These are phyloP conservation scores for Unio delphinus DNA, from an alignment of 2,888 invertebrate genomes.

Conservation along the genomic window DNA sequence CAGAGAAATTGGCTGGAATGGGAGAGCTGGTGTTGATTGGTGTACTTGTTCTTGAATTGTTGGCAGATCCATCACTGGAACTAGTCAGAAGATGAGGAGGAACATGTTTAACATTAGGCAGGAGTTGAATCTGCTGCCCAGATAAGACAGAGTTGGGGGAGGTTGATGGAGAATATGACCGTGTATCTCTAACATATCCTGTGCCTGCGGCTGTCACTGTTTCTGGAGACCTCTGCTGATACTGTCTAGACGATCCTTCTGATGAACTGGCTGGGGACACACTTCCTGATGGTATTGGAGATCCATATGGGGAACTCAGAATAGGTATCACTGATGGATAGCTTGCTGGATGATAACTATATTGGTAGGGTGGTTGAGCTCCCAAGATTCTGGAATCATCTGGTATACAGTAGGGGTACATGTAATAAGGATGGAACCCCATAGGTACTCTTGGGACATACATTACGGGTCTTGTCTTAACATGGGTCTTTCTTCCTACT, in stretches of 20 bases:
- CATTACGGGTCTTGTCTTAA: slow-evolving; percentile 20
- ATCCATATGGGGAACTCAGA: slow-evolving; percentile 14
- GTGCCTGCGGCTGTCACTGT: slow-evolving; percentile 27
- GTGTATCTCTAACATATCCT: slow-evolving; percentile 14
- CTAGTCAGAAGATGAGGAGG: slow-evolving; percentile 49
- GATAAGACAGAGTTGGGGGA: slow-evolving; percentile 39
- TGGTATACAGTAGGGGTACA: slow-evolving; percentile 25
- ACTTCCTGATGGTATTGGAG: slow-evolving; percentile 29
- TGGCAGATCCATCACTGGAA: slow-evolving; percentile 33
- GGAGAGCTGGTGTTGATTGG: slow-evolving; percentile 40
- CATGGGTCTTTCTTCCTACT: slow-evolving; percentile 8
- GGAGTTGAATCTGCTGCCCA: slow-evolving; percentile 55
- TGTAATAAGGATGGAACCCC: slow-evolving; percentile 21
- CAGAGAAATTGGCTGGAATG: slow-evolving; percentile 1
- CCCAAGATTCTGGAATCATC: slow-evolving; percentile 23
- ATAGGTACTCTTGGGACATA: slow-evolving; percentile 25
- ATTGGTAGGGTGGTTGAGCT: slow-evolving; percentile 26
- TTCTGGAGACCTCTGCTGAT: slow-evolving; percentile 11
- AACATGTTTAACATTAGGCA: slow-evolving; percentile 64
- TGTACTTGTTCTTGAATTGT: slow-evolving; percentile 42
- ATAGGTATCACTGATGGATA: slow-evolving; percentile 14
- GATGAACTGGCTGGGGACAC: slow-evolving; percentile 28
- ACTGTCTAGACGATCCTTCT: slow-evolving; percentile 18
- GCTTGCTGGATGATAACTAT: slow-evolving; percentile 17
- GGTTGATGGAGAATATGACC: slow-evolving; percentile 26